Percentiles rank a stretch among this genome's conserved stretches.
Conservation (phyloP, 2,113 vertebrate genomes). For the Prochilodus magdalenae region DNA sequence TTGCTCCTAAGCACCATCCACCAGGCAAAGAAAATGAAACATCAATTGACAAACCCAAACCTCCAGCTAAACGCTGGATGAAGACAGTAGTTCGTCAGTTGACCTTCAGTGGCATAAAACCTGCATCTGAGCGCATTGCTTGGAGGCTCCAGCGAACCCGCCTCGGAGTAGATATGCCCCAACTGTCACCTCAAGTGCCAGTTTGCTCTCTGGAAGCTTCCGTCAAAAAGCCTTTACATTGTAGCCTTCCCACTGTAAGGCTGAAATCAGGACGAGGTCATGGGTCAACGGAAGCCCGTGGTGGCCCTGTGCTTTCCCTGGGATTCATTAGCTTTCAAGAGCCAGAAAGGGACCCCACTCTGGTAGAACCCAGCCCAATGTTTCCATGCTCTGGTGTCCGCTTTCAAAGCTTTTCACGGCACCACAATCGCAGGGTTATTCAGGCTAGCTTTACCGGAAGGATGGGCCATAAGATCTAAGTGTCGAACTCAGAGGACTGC, state of each 20-base stretch:
- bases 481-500: background rate
- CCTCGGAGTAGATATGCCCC: conserved; percentile 30
- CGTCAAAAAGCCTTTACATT: conserved; percentile 14
- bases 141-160: conserved; percentile 27
- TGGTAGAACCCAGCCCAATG: background rate
- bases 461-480: conserved; percentile 2
- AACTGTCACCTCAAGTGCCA: conserved; percentile 13
- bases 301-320: background rate
- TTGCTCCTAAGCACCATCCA: background rate
- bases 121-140: background rate
- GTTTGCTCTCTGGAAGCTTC: conserved; percentile 23
- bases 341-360: background rate
- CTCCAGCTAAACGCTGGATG: conserved; percentile 20
- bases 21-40: conserved; percentile 48
- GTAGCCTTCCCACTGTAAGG: background rate
- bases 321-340: conserved; percentile 35
- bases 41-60: conserved; percentile 34
- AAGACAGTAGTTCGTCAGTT: conserved; percentile 19
- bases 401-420: conserved; percentile 12
- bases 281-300: background rate
- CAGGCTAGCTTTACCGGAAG: background rate
- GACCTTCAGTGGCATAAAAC: conserved; percentile 1
- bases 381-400: background rate
- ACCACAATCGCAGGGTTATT: background rate
- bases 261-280: background rate